Evolutionary conservation across 2,888 invertebrate species (phyloP).

Genomic region (Aspidiotus destructor): DNA sequence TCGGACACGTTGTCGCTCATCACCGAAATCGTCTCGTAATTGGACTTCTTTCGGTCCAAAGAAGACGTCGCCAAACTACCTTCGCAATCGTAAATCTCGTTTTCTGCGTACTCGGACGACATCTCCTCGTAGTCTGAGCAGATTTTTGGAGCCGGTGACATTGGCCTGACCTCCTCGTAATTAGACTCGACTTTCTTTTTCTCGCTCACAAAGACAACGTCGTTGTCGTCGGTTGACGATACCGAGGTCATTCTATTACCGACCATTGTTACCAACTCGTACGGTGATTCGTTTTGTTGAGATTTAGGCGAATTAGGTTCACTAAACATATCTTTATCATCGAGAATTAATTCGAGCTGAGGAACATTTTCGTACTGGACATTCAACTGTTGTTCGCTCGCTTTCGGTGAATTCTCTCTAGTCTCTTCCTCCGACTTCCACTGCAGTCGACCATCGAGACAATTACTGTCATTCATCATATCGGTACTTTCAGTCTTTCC

Average conservation of each 20-base stretch:
- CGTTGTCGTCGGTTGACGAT: conserved; percentile 3
- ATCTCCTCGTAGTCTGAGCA: conserved; percentile 24
- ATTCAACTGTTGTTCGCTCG: conserved; percentile 1
- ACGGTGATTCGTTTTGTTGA: conserved; percentile 20
- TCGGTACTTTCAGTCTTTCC: neutral
- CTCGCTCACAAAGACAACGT: neutral
- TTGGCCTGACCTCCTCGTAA: conserved; percentile 25
- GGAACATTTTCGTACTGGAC: conserved; percentile 17
- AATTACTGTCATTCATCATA: neutral
- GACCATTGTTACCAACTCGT: conserved; percentile 26
- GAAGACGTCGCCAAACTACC: neutral
- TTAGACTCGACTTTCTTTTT: conserved; percentile 19
- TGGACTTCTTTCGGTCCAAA: neutral
- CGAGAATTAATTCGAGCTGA: conserved; percentile 14
- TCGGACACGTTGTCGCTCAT: conserved; percentile 9
- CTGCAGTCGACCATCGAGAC: neutral
- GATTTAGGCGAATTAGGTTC: conserved; percentile 8
- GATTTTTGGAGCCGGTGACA: neutral
- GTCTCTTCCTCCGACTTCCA: conserved; percentile 2
- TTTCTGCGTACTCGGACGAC: conserved; percentile 23
- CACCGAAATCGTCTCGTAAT: conserved; percentile 21
- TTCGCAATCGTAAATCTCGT: conserved; percentile 24
- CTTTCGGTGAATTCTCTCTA: neutral
- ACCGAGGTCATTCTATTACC: conserved; percentile 25
- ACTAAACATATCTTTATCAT: conserved; percentile 27